These are phyloP conservation scores for Latrodectus geometricus DNA, from an alignment of 1,140 invertebrate genomes.

Conservation along the genomic window DNA sequence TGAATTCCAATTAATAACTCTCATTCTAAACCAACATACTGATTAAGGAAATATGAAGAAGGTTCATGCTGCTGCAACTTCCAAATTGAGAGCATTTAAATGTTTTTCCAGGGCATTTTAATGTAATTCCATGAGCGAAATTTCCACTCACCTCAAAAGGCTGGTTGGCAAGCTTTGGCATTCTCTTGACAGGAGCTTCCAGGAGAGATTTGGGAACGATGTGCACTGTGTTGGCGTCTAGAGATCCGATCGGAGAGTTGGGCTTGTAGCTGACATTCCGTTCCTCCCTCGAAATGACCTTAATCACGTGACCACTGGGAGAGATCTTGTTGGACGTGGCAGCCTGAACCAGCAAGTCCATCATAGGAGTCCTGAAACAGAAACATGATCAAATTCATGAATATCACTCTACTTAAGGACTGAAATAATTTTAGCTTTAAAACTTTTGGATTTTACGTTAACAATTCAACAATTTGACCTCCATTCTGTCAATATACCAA, in stretches of 20 bases:
- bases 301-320: constrained; percentile 79
- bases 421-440: no score
- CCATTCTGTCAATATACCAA: no score
- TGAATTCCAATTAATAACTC: no score
- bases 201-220: constrained; percentile 73
- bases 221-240: constrained; percentile 73
- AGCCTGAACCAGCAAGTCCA: constrained; percentile 84
- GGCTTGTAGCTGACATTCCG: constrained; percentile 79
- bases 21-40: no score
- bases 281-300: constrained; percentile 72
- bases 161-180: constrained; percentile 69
- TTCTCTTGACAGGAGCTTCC: constrained; percentile 52
- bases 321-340: constrained; percentile 80
- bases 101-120: no score
- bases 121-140: no score
- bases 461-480: no score
- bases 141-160: constrained; percentile 76
- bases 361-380: constrained; percentile 78
- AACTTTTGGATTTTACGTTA: no score
- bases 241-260: constrained; percentile 80
- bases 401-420: no score
- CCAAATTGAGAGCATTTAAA: no score
- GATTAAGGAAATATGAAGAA: no score
- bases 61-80: no score
- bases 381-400: not conserved